Base-by-base conservation (phyloP, 2,113 vertebrate genomes). In the Carlito syrichta region DNA sequence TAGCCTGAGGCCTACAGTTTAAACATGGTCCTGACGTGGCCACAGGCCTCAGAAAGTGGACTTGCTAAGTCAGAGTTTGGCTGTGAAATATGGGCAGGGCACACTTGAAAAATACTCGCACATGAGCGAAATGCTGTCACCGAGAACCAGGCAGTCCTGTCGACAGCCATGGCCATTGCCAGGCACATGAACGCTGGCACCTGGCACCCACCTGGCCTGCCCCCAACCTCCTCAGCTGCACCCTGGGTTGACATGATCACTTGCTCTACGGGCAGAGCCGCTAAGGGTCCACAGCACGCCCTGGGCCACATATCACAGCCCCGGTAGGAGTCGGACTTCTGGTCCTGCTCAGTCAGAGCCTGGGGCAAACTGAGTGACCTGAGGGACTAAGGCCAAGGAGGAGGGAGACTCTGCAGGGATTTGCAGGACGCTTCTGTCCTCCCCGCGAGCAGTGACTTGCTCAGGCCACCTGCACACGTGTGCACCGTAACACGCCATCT, bases 71-170 rank as follows among this genome's bases (percentile, higher is more conserved):
- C 79, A 52, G 22, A 54, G 48, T 83, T 87, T 52, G 54, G 40
- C 86, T 94, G 66, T 95, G 91, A 89, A 95, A 96, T 20, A 25
- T 35, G 86, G 50, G 66, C 74, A 81, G 71, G 22, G 23, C 32
- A 7, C 52, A 52, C 12, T 96, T 86, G 77, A 0, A 17, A 74
- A 71, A 92, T 45, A 63, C 4, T n/a, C n/a, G n/a, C n/a, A n/a
- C n/a, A n/a, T n/a, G n/a, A n/a, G n/a, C 77, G 60, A 77, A 60
- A 35, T 58, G 23, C 60, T 60, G 62, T 56, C 50, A 22, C 40
- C 30, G 32, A 69, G 48, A 90, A 79, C 30, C 13, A 45, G 27
- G 68, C 38, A 40, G 35, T 38, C 81, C 45, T 85, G 74, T 27
- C 7, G 30, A 0, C 19, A 10, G 40, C 50, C 69, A 23, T 8